These are phyloP conservation scores for Acanthococcus lagerstroemiae DNA, from an alignment of 2,888 invertebrate species.

Conservation along the genomic window DNA sequence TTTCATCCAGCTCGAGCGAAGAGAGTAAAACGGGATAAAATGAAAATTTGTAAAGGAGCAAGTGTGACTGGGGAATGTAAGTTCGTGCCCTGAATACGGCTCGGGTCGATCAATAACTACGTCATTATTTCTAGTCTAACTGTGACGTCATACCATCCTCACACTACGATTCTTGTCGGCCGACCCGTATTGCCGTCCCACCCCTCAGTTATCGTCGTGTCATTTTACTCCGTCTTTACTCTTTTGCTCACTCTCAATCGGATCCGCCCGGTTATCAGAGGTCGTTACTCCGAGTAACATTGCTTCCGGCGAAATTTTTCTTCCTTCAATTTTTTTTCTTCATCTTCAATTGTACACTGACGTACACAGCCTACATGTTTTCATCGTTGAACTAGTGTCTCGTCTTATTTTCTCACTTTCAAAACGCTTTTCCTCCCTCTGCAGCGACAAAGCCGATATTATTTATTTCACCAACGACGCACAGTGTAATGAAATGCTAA, in stretches of 20 bases:
- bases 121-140: conserved; percentile 20
- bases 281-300: neutral
- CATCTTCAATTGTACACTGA: no score
- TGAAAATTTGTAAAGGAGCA: conserved; percentile 15
- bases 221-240: neutral
- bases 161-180: conserved; percentile 4
- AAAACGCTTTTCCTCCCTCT: no score
- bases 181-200: conserved; percentile 4
- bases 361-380: no score
- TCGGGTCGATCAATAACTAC: conserved; percentile 22
- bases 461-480: no score
- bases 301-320: neutral
- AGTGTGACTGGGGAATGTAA: neutral
- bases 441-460: no score
- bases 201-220: neutral
- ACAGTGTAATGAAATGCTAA: no score
- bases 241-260: neutral
- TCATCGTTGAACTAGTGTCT: no score
- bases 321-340: no score
- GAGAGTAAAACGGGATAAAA: no score
- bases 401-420: no score
- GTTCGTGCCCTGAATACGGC: conserved; percentile 22
- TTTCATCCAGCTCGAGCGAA: conserved; percentile 15
- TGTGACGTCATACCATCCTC: conserved; percentile 20
- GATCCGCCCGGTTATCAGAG: neutral